Conservation (phyloP, 2,113 vertebrate genomes). For the Nothocercus nigrocapillus region DNA sequence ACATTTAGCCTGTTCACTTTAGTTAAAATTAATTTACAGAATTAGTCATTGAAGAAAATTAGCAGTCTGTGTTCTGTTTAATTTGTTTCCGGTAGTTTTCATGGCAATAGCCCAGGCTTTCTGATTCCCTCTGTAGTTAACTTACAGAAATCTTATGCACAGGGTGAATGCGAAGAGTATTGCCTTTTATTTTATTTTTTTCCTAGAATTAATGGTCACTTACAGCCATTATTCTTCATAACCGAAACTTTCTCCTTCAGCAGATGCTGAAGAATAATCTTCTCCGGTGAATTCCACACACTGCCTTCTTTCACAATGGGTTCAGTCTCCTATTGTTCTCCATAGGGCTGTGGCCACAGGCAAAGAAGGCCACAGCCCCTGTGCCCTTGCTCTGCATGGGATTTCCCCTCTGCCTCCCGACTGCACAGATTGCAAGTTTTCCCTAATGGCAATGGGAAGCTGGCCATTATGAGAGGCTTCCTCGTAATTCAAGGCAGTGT, state of each 20-base stretch:
- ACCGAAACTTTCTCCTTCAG: constrained; percentile 63
- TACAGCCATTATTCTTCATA: constrained; percentile 42
- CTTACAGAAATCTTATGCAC: neutral
- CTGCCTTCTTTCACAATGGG: constrained; percentile 5
- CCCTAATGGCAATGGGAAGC: constrained; percentile 24
- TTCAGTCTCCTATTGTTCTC: constrained; percentile 50
- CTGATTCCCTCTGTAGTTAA: neutral
- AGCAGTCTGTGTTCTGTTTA: neutral
- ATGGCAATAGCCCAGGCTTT: neutral
- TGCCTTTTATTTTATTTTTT: neutral
- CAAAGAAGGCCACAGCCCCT: constrained; percentile 6
- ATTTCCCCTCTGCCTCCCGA: constrained; percentile 40
- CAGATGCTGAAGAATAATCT: constrained; percentile 50
- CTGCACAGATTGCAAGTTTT: constrained; percentile 9
- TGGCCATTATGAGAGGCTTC: constrained; percentile 22
- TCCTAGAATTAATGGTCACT: constrained; percentile 28
- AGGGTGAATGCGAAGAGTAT: constrained; percentile 18
- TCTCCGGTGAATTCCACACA: constrained; percentile 16
- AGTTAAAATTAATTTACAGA: constrained; percentile 50
- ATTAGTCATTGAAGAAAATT: constrained; percentile 40
- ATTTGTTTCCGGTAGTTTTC: neutral
- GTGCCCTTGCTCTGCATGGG: constrained; percentile 37
- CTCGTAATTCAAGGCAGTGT: neutral
- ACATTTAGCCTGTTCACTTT: constrained; percentile 31
- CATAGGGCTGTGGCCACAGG: constrained; percentile 21